Evolutionary conservation across 2,888 invertebrate species (phyloP).

Genomic region (Temnothorax ravouxi): DNA sequence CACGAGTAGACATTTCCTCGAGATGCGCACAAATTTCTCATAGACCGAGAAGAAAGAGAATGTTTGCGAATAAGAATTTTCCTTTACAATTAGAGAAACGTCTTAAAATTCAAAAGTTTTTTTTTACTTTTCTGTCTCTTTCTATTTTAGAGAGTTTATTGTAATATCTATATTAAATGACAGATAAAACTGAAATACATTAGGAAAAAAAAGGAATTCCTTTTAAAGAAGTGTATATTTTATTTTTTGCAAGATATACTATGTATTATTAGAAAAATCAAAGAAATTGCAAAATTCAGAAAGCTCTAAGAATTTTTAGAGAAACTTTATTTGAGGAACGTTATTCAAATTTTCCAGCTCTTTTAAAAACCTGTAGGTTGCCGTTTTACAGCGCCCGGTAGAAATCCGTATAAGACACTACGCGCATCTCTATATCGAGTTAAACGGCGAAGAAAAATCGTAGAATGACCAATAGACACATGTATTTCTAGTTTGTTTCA

Average conservation of each 20-base stretch:
- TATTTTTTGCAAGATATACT: too few relatives aligned
- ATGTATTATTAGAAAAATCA: not conserved
- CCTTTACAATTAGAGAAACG: not conserved
- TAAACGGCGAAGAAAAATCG: not conserved
- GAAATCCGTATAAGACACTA: not conserved
- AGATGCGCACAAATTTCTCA: not conserved
- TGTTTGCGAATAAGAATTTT: not conserved
- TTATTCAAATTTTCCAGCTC: not conserved
- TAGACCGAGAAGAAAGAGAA: not conserved
- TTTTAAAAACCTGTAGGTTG: not conserved
- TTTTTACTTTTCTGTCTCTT: not conserved
- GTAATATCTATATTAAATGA: constrained; percentile 13
- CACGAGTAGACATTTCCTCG: constrained; percentile 29
- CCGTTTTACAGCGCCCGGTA: not conserved
- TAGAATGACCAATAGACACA: not conserved
- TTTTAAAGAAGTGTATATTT: not conserved
- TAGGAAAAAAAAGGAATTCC: not conserved
- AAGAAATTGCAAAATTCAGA: not conserved
- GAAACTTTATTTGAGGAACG: not conserved
- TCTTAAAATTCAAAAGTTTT: not conserved
- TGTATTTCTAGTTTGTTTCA: not conserved
- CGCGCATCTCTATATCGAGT: not conserved
- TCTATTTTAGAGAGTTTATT: constrained; percentile 1
- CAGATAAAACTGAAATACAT: not conserved
- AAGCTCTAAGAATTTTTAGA: not conserved